Percentiles rank a stretch among this genome's conserved stretches.
These are phyloP conservation scores for Tapirus indicus DNA, from an alignment of 2,797 vertebrate species.

Conservation along the genomic window DNA sequence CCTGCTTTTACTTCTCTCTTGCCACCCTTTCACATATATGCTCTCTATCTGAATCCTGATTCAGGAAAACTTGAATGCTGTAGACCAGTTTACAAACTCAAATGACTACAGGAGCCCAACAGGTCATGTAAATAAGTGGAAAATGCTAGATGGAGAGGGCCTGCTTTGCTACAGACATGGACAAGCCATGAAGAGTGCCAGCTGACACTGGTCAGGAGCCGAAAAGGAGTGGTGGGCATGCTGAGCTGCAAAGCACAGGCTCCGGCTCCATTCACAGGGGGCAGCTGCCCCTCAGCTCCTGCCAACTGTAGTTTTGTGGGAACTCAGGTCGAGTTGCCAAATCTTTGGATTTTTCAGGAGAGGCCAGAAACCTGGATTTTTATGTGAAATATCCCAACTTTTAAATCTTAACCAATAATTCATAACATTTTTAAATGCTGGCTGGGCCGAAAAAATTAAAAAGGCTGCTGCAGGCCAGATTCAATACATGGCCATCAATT, in stretches of 20 bases:
- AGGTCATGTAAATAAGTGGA: background rate
- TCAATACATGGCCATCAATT: background rate
- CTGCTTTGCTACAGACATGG: background rate
- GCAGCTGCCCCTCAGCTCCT: background rate
- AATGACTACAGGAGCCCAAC: background rate
- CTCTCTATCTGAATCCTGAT: background rate
- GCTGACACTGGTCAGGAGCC: background rate
- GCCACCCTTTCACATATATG: background rate
- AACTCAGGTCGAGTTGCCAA: background rate
- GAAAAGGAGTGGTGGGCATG: accelerated
- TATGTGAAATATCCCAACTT: background rate
- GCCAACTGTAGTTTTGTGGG: background rate
- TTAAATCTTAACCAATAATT: constrained; percentile 22
- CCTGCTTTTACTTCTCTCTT: background rate
- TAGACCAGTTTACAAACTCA: background rate
- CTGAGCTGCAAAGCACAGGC: background rate
- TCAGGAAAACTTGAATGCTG: background rate
- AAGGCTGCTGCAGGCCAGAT: background rate
- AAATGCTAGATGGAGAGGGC: background rate
- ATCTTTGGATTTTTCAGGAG: constrained; percentile 3
- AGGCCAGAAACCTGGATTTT: background rate
- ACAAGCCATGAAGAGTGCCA: background rate
- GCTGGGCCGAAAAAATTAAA: background rate
- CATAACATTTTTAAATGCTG: background rate
- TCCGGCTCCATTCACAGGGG: background rate